phyloP scores from a whole-genome alignment of 2,888 invertebrate genomes.

The Brenthis daphne region DNA sequence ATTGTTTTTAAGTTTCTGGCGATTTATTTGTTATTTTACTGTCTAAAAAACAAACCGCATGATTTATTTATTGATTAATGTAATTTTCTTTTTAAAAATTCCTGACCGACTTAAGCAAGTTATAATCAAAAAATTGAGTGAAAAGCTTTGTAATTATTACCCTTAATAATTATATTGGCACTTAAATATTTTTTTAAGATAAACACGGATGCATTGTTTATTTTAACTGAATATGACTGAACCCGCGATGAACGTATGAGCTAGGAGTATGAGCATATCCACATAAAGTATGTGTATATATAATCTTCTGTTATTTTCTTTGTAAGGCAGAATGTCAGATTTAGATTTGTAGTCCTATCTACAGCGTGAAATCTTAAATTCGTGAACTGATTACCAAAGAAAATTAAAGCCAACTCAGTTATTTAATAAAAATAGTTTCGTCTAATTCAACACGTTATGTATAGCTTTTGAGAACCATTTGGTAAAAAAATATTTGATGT shows the following conservation, averaged over 20 bases:
- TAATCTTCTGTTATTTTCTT: not conserved
- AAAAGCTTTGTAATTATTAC: too few relatives aligned
- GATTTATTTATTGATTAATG: too few relatives aligned
- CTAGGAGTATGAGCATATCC: not conserved
- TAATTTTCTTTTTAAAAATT: too few relatives aligned
- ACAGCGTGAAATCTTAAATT: slow-evolving; percentile 73
- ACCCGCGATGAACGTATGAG: too few relatives aligned
- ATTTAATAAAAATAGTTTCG: slow-evolving; percentile 5
- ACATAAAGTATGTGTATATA: not conserved
- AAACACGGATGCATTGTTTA: too few relatives aligned
- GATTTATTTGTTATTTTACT: too few relatives aligned
- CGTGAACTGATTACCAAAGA: slow-evolving; percentile 51
- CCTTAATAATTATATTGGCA: too few relatives aligned
- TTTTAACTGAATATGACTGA: too few relatives aligned
- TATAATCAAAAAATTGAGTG: too few relatives aligned
- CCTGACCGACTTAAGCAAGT: too few relatives aligned
- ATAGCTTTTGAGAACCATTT: slow-evolving; percentile 3
- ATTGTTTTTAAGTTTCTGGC: not conserved
- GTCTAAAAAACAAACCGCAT: too few relatives aligned
- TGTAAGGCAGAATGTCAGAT: slow-evolving; percentile 17
- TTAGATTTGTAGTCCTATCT: slow-evolving; percentile 22
- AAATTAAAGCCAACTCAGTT: slow-evolving; percentile 16
- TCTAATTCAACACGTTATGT: not conserved
- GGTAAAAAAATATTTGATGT: not conserved
- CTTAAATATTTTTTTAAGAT: too few relatives aligned